Conservation (phyloP, 2,797 vertebrate species). For the Neosilurus mollespiculum region DNA sequence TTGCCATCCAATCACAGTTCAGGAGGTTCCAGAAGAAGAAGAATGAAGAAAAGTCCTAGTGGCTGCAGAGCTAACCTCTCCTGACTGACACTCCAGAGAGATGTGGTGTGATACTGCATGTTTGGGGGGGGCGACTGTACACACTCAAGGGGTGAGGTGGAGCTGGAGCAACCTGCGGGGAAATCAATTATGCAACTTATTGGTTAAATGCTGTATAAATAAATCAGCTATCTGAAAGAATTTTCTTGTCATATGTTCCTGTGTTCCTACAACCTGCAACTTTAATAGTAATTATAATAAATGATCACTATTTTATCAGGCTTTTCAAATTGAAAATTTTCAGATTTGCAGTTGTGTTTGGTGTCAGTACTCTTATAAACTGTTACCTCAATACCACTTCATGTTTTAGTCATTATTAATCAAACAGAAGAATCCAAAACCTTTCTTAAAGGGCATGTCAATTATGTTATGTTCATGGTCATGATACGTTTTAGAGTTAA, state of each 20-base stretch:
- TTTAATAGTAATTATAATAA: not conserved
- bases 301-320: not conserved
- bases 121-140: conserved; percentile 54
- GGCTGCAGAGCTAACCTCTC: conserved; percentile 61
- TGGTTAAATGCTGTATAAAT: conserved; percentile 63
- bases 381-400: not conserved
- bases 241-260: conserved; percentile 49
- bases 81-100: conserved; percentile 52
- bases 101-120: conserved; percentile 74
- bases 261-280: not conserved
- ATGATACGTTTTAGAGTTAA: not conserved
- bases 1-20: conserved; percentile 97
- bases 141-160: conserved; percentile 60
- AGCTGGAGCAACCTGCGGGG: conserved; percentile 57
- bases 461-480: not conserved
- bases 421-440: not conserved
- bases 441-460: not conserved
- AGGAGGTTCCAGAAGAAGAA: conserved; percentile 99
- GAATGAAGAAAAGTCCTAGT: conserved; percentile 86
- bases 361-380: not conserved
- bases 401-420: not conserved
- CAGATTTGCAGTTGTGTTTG: not conserved
- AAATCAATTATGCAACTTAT: conserved; percentile 64
- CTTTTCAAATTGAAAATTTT: not conserved
- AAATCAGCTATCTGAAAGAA: conserved; percentile 44